Conservation (phyloP, 2,888 invertebrate species). For the Sarcophaga carnaria region DNA sequence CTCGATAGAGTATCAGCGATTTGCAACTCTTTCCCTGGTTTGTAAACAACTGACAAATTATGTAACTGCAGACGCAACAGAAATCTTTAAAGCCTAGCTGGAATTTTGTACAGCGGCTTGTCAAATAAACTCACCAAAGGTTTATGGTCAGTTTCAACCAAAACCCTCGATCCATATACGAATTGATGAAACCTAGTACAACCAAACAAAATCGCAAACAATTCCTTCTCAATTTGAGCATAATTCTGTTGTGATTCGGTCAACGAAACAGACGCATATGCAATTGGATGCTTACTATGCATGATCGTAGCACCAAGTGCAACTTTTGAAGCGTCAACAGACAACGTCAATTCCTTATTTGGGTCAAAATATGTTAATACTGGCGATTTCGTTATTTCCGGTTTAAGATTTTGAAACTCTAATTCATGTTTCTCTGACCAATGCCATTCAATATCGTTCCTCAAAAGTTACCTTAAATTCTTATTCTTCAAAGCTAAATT, state of each 20-base stretch:
- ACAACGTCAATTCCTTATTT: constrained; percentile 32
- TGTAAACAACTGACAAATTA: background rate
- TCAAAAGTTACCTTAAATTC: constrained; percentile 62
- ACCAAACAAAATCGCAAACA: constrained; percentile 68
- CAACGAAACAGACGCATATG: constrained; percentile 23
- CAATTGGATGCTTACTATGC: constrained; percentile 55
- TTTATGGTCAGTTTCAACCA: constrained; percentile 47
- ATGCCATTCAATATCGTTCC: constrained; percentile 62
- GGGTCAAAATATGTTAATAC: constrained; percentile 58
- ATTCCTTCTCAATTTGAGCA: constrained; percentile 67
- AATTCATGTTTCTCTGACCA: constrained; percentile 46
- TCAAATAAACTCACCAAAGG: constrained; percentile 15
- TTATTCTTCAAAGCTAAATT: constrained; percentile 66
- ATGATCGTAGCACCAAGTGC: constrained; percentile 48
- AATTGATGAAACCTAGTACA: constrained; percentile 66
- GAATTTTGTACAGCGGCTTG: constrained; percentile 24
- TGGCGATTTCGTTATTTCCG: constrained; percentile 45
- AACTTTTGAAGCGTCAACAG: constrained; percentile 31
- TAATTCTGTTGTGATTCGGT: constrained; percentile 58
- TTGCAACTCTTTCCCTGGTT: background rate
- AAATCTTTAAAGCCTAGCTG: constrained; percentile 36
- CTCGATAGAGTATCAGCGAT: too few relatives aligned
- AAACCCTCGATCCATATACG: constrained; percentile 60
- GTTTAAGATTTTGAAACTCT: constrained; percentile 49
- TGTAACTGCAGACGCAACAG: constrained; percentile 7